phyloP scores from a whole-genome alignment of 2,797 vertebrate genomes.

The Phaenicophaeus curvirostris region DNA sequence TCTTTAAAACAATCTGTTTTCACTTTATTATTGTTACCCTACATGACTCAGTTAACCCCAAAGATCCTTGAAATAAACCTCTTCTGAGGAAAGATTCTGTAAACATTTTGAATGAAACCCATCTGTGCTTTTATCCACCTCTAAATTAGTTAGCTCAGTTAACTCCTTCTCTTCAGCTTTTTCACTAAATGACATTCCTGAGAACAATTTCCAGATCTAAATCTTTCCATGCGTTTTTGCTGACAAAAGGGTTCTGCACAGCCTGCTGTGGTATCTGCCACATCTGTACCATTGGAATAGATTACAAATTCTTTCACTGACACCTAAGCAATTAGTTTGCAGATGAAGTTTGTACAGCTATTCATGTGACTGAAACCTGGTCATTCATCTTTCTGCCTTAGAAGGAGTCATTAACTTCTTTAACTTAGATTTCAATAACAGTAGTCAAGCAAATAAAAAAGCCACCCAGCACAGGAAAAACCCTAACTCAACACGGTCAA shows the following conservation, averaged over 20 bases:
- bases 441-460: not conserved
- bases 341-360: slow-evolving; percentile 4
- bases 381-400: not conserved
- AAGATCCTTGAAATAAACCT: not conserved
- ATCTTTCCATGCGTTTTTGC: not conserved
- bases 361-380: not conserved
- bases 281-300: not conserved
- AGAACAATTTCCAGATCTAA: not conserved
- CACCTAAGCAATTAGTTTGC: not conserved
- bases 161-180: not conserved
- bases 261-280: not conserved
- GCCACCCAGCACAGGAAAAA: not conserved
- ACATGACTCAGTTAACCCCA: not conserved
- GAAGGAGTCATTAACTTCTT: not conserved
- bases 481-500: not conserved
- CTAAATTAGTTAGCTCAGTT: not conserved
- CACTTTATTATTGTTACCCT: not conserved
- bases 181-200: not conserved
- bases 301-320: not conserved
- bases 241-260: not conserved
- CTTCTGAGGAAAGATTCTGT: not conserved
- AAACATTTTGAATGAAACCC: not conserved
- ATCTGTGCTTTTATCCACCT: not conserved
- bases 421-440: not conserved
- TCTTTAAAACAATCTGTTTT: not conserved